These are phyloP conservation scores for Balearica regulorum DNA, from an alignment of 2,797 vertebrate species.

Conservation along the genomic window DNA sequence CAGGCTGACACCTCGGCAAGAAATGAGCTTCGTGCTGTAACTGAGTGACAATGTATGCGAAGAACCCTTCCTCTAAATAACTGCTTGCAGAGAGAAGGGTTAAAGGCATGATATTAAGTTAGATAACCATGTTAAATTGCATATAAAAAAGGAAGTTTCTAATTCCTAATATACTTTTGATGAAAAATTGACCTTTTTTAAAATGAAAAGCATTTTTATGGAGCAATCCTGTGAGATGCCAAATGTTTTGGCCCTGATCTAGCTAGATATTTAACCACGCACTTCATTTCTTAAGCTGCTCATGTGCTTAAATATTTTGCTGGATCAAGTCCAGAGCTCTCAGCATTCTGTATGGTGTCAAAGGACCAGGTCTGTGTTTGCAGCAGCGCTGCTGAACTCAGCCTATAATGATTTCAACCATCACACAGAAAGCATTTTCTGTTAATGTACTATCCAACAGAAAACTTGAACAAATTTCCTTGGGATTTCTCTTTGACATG, in stretches of 20 bases:
- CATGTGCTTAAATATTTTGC: slow-evolving; percentile 19
- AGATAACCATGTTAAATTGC: not conserved
- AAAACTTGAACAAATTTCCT: not conserved
- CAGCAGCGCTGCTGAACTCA: not conserved
- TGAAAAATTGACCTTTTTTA: not conserved
- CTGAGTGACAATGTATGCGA: not conserved
- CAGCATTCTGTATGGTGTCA: not conserved
- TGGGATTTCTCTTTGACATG: not conserved
- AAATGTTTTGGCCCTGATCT: slow-evolving; percentile 27
- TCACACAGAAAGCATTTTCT: not conserved
- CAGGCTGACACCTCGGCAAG: not conserved
- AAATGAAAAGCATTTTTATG: slow-evolving; percentile 34
- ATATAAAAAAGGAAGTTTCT: slow-evolving; percentile 8
- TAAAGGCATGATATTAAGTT: not conserved
- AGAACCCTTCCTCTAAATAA: not conserved
- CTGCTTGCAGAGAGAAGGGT: not conserved
- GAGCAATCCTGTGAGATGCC: slow-evolving; percentile 11
- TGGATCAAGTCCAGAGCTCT: slow-evolving; percentile 22
- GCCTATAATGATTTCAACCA: not conserved
- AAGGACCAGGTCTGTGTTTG: not conserved
- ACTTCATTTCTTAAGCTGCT: slow-evolving; percentile 38
- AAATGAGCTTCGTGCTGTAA: not conserved
- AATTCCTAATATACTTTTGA: not conserved
- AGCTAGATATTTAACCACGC: not conserved
- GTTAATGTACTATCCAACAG: not conserved